Evolutionary conservation across 2,113 vertebrate genomes (phyloP).

Genomic region (Lepidothrix coronata): DNA sequence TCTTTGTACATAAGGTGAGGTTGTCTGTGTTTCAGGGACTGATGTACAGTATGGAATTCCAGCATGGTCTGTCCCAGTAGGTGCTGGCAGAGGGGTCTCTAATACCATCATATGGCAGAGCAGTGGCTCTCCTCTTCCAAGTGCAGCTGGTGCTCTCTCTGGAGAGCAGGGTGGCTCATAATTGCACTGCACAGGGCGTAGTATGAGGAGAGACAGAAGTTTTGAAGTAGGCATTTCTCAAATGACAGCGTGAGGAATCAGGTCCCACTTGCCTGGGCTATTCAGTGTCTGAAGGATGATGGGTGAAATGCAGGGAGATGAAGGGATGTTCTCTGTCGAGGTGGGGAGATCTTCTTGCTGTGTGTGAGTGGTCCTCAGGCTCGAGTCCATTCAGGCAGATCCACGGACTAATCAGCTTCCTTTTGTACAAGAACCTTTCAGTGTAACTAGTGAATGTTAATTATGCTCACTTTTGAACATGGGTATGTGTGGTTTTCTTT

Average conservation of each 20-base stretch:
- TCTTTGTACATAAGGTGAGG: background rate
- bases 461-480: constrained; percentile 16
- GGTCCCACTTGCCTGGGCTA: background rate
- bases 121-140: background rate
- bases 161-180: background rate
- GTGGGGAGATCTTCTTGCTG: background rate
- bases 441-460: constrained; percentile 19
- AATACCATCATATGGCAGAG: background rate
- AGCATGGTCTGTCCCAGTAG: background rate
- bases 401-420: background rate
- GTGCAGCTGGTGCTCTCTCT: background rate
- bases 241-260: background rate
- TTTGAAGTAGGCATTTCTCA: background rate
- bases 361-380: background rate
- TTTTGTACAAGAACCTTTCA: background rate
- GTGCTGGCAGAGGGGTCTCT: background rate
- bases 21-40: background rate
- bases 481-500: background rate
- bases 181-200: background rate
- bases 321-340: background rate
- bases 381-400: background rate
- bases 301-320: background rate
- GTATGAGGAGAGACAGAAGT: background rate
- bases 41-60: background rate
- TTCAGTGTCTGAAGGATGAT: background rate